Conservation (phyloP, 2,113 vertebrate genomes). For the Rhinoptilus africanus region DNA sequence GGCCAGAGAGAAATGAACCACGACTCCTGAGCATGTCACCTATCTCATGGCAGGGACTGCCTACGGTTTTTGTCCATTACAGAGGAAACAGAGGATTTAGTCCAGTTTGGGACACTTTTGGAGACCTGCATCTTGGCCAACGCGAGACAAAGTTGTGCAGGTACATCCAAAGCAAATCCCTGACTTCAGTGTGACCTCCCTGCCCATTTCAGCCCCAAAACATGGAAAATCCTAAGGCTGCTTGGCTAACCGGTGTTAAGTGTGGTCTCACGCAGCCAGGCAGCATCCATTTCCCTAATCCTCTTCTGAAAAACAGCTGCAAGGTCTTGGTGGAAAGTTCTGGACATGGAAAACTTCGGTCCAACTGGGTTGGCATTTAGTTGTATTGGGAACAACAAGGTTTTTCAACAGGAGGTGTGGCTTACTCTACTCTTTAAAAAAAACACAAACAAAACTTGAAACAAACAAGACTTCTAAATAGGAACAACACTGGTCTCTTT, state of each 20-base stretch:
- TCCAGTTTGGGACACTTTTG: background rate
- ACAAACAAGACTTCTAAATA: background rate
- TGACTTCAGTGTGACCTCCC: background rate
- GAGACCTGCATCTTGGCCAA: background rate
- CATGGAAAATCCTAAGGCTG: background rate
- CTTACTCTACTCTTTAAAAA: background rate
- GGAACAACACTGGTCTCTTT: background rate
- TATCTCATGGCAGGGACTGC: rapidly evolving
- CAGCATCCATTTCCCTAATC: background rate
- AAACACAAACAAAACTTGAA: background rate
- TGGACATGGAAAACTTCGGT: background rate
- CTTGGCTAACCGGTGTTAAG: background rate
- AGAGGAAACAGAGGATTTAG: background rate
- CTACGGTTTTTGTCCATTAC: background rate
- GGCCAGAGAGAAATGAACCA: background rate
- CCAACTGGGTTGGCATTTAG: background rate
- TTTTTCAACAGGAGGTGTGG: background rate
- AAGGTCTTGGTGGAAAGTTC: background rate
- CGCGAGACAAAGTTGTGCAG: background rate
- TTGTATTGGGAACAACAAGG: background rate
- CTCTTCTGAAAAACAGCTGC: background rate
- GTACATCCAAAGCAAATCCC: background rate
- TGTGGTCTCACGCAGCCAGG: background rate
- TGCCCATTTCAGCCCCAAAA: background rate
- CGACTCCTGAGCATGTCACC: background rate